Conservation (phyloP, 2,113 vertebrate species). For the Ceyx margarethae region DNA sequence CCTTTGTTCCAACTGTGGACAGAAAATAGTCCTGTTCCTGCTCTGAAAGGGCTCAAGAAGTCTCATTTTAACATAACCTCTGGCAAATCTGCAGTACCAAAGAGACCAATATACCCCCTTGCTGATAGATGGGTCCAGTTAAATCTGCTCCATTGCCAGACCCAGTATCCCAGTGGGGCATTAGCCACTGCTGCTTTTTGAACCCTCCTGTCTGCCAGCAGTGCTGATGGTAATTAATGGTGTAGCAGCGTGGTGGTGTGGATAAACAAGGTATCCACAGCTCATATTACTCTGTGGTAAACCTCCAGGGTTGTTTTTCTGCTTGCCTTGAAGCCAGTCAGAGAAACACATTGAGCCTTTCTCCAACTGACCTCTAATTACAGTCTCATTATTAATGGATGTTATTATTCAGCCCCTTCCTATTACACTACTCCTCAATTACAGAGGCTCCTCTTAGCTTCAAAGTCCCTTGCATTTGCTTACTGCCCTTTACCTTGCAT, state of each 20-base stretch:
- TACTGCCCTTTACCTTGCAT: not conserved
- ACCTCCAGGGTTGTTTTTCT: conserved; percentile 4
- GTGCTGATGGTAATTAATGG: not conserved
- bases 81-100: not conserved
- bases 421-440: conserved; percentile 45
- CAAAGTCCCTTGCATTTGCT: conserved; percentile 11
- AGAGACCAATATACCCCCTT: not conserved
- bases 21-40: not conserved
- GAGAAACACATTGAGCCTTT: conserved; percentile 1
- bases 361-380: conserved; percentile 60
- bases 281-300: conserved; percentile 8
- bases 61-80: not conserved
- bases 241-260: not conserved
- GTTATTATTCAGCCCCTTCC: conserved; percentile 22
- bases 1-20: not conserved
- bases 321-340: not conserved
- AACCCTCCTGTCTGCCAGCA: not conserved
- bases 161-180: not conserved
- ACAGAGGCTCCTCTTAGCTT: conserved; percentile 11
- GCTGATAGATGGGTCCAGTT: not conserved
- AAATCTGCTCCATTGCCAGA: not conserved
- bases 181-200: not conserved
- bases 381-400: conserved; percentile 49
- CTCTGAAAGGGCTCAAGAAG: not conserved
- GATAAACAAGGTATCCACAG: not conserved